Conservation (phyloP, 2,797 vertebrate genomes). For the Myripristis jacobus region DNA sequence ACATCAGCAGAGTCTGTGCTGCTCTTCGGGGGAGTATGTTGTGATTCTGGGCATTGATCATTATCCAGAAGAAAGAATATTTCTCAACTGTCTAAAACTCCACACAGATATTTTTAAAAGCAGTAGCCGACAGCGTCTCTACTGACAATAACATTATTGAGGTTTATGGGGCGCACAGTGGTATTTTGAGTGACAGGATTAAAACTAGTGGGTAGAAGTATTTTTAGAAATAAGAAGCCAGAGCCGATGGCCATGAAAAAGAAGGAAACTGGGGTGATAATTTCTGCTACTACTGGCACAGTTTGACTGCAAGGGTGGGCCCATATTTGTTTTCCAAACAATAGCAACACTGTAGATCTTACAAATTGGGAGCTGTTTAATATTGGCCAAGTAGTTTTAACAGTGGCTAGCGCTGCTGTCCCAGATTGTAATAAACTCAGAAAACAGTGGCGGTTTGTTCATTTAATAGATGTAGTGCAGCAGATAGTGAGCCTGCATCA, state of each 20-base stretch:
- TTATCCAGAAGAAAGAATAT: slow-evolving; percentile 26
- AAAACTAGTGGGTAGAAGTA: slow-evolving; percentile 53
- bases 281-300: slow-evolving; percentile 44
- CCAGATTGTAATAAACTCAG: slow-evolving; percentile 46
- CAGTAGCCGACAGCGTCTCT: slow-evolving; percentile 48
- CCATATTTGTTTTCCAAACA: slow-evolving; percentile 41
- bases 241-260: slow-evolving; percentile 53
- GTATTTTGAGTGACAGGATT: slow-evolving; percentile 68
- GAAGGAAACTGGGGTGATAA: slow-evolving; percentile 55
- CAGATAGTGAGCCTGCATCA: too few relatives aligned
- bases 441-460: slow-evolving; percentile 25
- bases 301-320: slow-evolving; percentile 46
- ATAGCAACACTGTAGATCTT: slow-evolving; percentile 39
- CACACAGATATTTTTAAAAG: slow-evolving; percentile 22
- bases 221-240: slow-evolving; percentile 58
- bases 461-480: too few relatives aligned
- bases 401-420: slow-evolving; percentile 26
- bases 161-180: slow-evolving; percentile 68
- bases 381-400: slow-evolving; percentile 4
- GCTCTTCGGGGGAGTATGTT: background rate
- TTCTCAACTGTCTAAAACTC: slow-evolving; percentile 11
- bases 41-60: background rate
- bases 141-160: slow-evolving; percentile 70
- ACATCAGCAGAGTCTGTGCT: background rate
- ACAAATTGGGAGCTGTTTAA: slow-evolving; percentile 36